Evolutionary conservation across 2,797 vertebrate genomes (phyloP).

Genomic region (Sitta carolinensis): DNA sequence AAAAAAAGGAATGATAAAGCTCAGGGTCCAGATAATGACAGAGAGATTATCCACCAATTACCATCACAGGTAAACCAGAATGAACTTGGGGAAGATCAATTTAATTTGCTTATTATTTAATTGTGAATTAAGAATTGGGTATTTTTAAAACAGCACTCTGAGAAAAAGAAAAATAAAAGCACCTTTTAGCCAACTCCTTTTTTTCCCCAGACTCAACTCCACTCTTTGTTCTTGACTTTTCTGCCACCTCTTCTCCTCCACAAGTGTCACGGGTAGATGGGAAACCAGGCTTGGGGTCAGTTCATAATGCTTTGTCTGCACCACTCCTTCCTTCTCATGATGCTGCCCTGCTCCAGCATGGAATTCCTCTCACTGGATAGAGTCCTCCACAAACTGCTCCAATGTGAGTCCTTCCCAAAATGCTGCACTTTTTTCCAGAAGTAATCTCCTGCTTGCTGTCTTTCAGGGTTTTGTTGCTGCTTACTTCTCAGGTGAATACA

Average conservation of each 20-base stretch:
- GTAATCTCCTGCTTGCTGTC: not conserved
- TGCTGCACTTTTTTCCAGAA: not conserved
- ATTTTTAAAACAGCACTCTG: not conserved
- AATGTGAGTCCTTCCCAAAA: not conserved
- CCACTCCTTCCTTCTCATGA: not conserved
- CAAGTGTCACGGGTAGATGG: not conserved
- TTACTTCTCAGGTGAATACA: not conserved
- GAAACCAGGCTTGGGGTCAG: fast-evolving
- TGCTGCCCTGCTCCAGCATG: not conserved
- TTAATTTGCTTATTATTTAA: not conserved
- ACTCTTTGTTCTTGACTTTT: not conserved
- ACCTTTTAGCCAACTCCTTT: not conserved
- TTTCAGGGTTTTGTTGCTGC: not conserved
- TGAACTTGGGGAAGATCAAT: not conserved
- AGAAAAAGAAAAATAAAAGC: not conserved
- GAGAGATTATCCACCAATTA: not conserved
- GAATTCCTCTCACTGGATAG: not conserved
- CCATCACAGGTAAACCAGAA: not conserved
- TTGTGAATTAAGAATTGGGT: not conserved
- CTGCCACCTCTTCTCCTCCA: not conserved
- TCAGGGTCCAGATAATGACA: not conserved
- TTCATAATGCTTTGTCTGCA: fast-evolving
- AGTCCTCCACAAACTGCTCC: not conserved
- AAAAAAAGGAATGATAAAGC: not conserved
- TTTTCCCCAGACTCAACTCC: not conserved